These are phyloP conservation scores for Alectura lathami DNA, from an alignment of 2,113 vertebrate species.

Conservation along the genomic window DNA sequence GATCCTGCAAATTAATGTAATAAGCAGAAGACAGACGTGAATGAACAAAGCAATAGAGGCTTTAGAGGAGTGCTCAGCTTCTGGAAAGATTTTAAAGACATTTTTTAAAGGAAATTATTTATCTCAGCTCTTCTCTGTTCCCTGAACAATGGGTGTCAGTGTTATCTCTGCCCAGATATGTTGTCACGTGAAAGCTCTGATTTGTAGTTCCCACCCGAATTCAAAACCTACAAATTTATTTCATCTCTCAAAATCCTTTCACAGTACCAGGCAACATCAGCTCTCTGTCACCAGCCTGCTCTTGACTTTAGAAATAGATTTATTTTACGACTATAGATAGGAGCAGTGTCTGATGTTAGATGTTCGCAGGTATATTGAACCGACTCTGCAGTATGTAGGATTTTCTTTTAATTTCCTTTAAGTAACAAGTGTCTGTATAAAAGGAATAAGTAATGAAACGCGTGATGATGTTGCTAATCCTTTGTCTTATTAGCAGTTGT, in stretches of 20 bases:
- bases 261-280: not conserved
- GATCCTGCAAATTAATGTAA: not conserved
- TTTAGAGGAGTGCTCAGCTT: not conserved
- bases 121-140: not conserved
- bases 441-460: conserved; percentile 9
- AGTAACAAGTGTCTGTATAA: not conserved
- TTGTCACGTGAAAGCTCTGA: not conserved
- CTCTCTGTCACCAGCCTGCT: not conserved
- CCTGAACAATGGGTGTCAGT: not conserved
- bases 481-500: conserved; percentile 13
- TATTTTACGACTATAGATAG: not conserved
- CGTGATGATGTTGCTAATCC: not conserved
- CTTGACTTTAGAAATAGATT: not conserved
- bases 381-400: not conserved
- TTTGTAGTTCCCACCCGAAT: not conserved
- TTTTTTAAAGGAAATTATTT: not conserved
- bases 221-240: not conserved
- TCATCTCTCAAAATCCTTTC: conserved; percentile 20
- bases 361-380: not conserved
- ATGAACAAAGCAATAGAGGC: not conserved
- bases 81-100: not conserved
- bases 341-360: not conserved
- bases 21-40: not conserved
- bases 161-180: not conserved
- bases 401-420: conserved; percentile 31